Evolutionary conservation across 2,888 invertebrate genomes (phyloP), one percentile per base, ranked within the genome.

Genomic region (Oegoconia quadripuncta): DNA sequence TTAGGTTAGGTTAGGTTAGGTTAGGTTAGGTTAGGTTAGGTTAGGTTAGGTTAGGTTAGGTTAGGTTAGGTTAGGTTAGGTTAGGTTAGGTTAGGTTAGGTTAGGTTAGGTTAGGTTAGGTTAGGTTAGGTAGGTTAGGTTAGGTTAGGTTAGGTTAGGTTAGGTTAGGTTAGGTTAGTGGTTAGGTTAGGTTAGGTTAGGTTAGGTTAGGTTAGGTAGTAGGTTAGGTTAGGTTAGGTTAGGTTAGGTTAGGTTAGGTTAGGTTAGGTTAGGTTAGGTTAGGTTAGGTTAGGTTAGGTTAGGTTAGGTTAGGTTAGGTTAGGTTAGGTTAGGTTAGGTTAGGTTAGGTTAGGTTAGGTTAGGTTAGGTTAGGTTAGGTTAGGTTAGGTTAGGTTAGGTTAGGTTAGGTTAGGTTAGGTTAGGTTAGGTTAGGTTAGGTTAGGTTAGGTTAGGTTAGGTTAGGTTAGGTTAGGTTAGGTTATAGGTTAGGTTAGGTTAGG

Each of bases 201-300:
- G 37, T 37, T 37, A 32, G 37, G 37, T 37, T 31, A 38, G 36
- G 39, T 44, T 41, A 38, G 41, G 44, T 44, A n/a, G n/a, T 41
- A 41, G 41, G 41, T 44, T 44, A 41, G 44, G 44, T 44, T 44
- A 41, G 44, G 44, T 44, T 44, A 41, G 44, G 44, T 44, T 44
- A 41, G 44, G 44, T 44, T 41, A 44, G 44, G 44, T 41, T 44
- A 44, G 39, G 41, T 43, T 46, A 40, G 42, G 46, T 42, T 42
- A 46, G 46, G 42, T 46, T 40, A 41, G 29, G 41, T 42, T 42
- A 39, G 45, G 42, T 42, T 39, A 25, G 37, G 30, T 30, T 25
- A 31, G 37, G 30, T 29, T 27, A 27, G 26, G 15, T 34, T 15
- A 17, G 26, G 14, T 34, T 29, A 20, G 28, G 28, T 17, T 18